Base-by-base conservation (phyloP, 2,113 vertebrate genomes). In the Sylvia atricapilla region DNA sequence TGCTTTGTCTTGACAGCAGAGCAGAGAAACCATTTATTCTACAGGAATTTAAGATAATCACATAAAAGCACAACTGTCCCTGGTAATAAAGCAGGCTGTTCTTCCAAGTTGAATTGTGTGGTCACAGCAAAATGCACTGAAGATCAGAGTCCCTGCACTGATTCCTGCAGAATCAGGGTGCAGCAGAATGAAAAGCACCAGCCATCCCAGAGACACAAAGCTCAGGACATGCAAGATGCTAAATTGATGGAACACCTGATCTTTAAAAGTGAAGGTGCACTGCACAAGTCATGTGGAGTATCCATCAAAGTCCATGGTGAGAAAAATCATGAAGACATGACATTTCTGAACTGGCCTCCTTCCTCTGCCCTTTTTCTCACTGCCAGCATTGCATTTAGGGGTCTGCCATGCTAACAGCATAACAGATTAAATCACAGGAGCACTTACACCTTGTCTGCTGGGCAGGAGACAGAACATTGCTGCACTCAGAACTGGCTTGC, bases 261-360 rank as follows among this genome's bases (percentile, higher is more conserved):
- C 85, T 96, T 96, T 94, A 66, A 64, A 95, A 96, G 93, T 25
- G 74, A 92, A 92, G 94, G 79, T 75, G 59, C 70, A 23, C 56
- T 64, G 76, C 91, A 90, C 95, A 76, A 84, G 94, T 96, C 94
- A 77, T n/a, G 30, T n/a, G 56, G 63, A 73, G 77, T 97, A 82
- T 90, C 77, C 90, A 74, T 95, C 97, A 94, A 97, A 95, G 94
- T 75, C 81, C 67, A 4, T 18, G 58, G 93, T 91, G 97, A 95
- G 95, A 93, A 94, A 96, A 96, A 96, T 96, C 93, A 56, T 46
- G 84, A 94, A 95, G 96, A 91, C 93, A 30, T 96, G 95, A 93
- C 93, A 96, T 97, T 97, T 97, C 91, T 97, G 94, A 94, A 85
- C 91, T 74, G 96, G 84, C 87, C 91, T 93, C 89, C 63, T 74